Evolutionary conservation across 2,797 vertebrate genomes (phyloP).

Genomic region (Cheirogaleus major): DNA sequence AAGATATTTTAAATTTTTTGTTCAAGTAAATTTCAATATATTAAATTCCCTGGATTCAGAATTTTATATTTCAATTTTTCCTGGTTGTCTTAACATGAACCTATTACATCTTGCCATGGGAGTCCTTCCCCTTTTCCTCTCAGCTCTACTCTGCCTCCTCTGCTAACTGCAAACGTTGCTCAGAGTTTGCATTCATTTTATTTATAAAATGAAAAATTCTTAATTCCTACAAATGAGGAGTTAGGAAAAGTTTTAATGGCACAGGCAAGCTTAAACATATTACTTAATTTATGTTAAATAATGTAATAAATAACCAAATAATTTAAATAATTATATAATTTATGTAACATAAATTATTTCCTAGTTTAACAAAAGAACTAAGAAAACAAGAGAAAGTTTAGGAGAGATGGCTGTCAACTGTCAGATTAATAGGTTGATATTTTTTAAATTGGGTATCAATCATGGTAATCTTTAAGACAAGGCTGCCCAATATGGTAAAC

Average conservation of each 20-base stretch:
- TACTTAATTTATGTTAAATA: not conserved
- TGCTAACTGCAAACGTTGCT: not conserved
- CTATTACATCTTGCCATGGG: not conserved
- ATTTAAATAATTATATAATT: not conserved
- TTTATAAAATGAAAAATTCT: slow-evolving; percentile 23
- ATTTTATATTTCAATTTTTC: not conserved
- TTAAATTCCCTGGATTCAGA: not conserved
- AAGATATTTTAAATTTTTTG: not conserved
- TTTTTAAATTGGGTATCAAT: not conserved
- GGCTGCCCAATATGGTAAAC: not conserved
- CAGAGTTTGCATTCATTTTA: not conserved
- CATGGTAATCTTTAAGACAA: not conserved
- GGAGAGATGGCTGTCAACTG: not conserved
- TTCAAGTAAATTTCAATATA: not conserved
- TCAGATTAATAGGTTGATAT: not conserved
- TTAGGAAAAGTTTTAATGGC: not conserved
- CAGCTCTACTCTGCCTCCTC: not conserved
- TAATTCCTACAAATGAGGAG: not conserved
- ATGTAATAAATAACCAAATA: not conserved
- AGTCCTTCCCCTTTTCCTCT: not conserved
- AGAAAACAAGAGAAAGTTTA: not conserved
- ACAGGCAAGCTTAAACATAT: not conserved
- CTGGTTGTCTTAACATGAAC: not conserved
- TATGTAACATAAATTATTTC: not conserved
- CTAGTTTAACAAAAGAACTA: not conserved